Conservation (phyloP, 1,140 invertebrate species). For the Adelges cooleyi region DNA sequence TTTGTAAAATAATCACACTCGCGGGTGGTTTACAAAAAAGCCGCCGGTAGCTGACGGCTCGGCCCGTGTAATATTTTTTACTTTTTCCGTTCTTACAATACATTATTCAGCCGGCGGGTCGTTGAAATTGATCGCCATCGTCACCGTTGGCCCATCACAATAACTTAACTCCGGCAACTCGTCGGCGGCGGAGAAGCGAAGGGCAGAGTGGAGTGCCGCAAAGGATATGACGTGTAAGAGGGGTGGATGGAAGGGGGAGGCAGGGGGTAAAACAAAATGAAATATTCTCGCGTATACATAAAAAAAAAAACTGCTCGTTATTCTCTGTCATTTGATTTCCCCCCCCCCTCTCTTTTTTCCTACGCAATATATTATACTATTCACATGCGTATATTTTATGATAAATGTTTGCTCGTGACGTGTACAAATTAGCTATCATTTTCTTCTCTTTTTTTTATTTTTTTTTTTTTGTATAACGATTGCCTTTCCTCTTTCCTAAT, state of each 20-base stretch:
- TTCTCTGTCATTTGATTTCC: constrained; percentile 14
- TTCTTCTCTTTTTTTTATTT: neutral
- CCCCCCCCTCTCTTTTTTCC: neutral
- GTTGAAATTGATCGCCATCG: neutral
- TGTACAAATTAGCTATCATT: constrained; percentile 29
- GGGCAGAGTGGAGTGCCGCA: too few relatives aligned
- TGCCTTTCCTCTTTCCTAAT: constrained; percentile 8
- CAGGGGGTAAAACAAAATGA: neutral
- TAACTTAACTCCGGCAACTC: neutral
- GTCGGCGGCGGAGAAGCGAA: too few relatives aligned
- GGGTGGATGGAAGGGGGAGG: too few relatives aligned
- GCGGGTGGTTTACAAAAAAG: too few relatives aligned
- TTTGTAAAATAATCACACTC: too few relatives aligned
- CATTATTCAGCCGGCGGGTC: too few relatives aligned
- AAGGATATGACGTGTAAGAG: too few relatives aligned
- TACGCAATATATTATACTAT: neutral
- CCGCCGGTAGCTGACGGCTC: too few relatives aligned
- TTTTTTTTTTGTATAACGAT: constrained; percentile 36
- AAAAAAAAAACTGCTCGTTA: constrained; percentile 11
- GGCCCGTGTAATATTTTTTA: too few relatives aligned
- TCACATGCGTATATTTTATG: constrained; percentile 11
- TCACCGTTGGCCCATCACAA: neutral
- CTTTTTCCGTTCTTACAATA: too few relatives aligned
- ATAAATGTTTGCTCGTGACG: constrained; percentile 23
- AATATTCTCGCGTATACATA: neutral